These are phyloP conservation scores for Tricholaema leucomelas DNA, from an alignment of 2,113 vertebrate species.

Conservation along the genomic window DNA sequence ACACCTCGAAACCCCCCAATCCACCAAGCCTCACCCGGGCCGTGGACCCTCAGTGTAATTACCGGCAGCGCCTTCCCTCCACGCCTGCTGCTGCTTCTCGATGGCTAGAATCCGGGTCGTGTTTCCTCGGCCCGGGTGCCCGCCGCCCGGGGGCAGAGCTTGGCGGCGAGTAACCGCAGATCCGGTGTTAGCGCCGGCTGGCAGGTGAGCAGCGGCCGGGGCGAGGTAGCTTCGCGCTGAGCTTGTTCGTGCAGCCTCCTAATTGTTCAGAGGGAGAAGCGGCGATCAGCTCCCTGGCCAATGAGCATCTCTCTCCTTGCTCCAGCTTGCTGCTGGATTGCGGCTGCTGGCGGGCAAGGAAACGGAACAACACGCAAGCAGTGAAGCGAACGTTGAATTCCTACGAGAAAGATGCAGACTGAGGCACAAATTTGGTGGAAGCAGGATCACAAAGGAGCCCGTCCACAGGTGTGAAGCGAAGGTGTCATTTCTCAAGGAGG, in stretches of 20 bases:
- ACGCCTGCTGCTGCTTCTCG: neutral
- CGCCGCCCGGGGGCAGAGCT: neutral
- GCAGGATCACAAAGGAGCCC: neutral
- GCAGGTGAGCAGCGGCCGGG: neutral
- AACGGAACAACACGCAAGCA: rapidly evolving
- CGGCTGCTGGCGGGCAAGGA: neutral
- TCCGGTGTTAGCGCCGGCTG: neutral
- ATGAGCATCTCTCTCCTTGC: neutral
- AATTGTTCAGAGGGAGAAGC: neutral
- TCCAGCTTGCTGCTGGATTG: neutral
- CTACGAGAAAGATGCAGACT: neutral
- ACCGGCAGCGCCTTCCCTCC: neutral
- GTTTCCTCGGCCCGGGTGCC: too few species aligned
- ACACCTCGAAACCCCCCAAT: rapidly evolving
- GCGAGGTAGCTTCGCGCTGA: neutral
- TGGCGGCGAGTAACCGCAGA: neutral
- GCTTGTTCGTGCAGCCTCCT: neutral
- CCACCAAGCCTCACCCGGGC: rapidly evolving
- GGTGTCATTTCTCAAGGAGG: neutral
- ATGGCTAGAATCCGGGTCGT: neutral
- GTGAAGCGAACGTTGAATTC: neutral
- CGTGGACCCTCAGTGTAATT: neutral
- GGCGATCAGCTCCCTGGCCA: neutral
- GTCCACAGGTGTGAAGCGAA: rapidly evolving
- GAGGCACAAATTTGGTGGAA: neutral